A percentile compares a stretch with the other conserved stretches of the same genome.
Evolutionary conservation across 2,797 vertebrate genomes (phyloP).

Genomic region (Karalla daura): DNA sequence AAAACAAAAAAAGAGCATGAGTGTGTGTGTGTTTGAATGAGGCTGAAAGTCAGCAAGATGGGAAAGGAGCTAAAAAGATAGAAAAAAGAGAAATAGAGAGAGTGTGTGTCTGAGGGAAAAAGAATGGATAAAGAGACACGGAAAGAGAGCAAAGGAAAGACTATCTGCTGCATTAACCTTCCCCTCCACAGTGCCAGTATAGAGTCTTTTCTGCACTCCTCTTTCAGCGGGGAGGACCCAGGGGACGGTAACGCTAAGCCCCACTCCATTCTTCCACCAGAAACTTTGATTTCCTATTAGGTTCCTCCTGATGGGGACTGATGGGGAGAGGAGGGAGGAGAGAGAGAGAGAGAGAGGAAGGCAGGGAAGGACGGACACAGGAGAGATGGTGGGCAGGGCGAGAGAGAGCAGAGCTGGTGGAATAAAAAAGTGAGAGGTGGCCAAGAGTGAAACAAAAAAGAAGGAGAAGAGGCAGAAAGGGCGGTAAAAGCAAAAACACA

Average conservation of each 20-base stretch:
- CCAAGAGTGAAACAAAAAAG: constrained; percentile 27
- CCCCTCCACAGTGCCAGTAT: constrained; percentile 85
- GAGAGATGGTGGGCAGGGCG: constrained; percentile 21
- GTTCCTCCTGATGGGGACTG: constrained; percentile 96
- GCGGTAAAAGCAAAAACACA: constrained; percentile 22
- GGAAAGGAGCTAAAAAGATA: constrained; percentile 42
- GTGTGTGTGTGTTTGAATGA: constrained; percentile 13
- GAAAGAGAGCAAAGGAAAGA: constrained; percentile 90
- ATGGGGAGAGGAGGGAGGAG: constrained; percentile 65
- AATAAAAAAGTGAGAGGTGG: constrained; percentile 27
- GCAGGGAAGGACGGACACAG: constrained; percentile 43
- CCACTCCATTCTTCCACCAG: constrained; percentile 91
- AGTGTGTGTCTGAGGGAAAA: constrained; percentile 57
- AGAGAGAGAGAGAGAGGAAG: constrained; percentile 45
- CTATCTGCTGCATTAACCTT: constrained; percentile 98
- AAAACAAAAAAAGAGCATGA: constrained; percentile 11
- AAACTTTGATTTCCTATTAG: constrained; percentile 99
- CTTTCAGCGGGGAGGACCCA: constrained; percentile 95
- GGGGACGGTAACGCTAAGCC: constrained; percentile 98
- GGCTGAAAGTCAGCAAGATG: constrained; percentile 39
- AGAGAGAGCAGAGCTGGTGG: constrained; percentile 15
- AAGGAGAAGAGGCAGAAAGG: constrained; percentile 31
- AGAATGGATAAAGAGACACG: constrained; percentile 66
- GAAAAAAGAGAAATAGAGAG: constrained; percentile 26
- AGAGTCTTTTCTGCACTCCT: constrained; percentile 95